Base-by-base conservation (phyloP, 1,140 invertebrate species). In the Coelopa frigida region DNA sequence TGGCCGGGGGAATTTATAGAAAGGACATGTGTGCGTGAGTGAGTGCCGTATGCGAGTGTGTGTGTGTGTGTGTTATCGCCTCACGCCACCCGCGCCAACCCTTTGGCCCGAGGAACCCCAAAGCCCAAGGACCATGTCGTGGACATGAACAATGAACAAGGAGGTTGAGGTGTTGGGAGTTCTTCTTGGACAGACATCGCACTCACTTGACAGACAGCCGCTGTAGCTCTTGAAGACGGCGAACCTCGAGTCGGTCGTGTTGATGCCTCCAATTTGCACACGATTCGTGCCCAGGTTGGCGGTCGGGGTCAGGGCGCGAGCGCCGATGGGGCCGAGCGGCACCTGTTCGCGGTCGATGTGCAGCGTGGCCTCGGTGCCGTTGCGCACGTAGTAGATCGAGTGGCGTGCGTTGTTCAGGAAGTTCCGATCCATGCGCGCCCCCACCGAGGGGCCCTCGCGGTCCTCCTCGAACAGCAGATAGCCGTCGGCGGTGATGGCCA, bases 121-220 rank as follows among this genome's bases (percentile, higher is more conserved):
- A n/a, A n/a, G n/a, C n/a, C n/a, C n/a, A n/a, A n/a, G n/a, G n/a
- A n/a, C n/a, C n/a, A n/a, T n/a, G n/a, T n/a, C n/a, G n/a, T n/a
- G n/a, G n/a, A n/a, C n/a, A n/a, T n/a, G n/a, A n/a, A n/a, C n/a
- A n/a, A n/a, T n/a, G n/a, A n/a, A n/a, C n/a, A n/a, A n/a, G n/a
- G n/a, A n/a, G n/a, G n/a, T n/a, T n/a, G n/a, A n/a, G n/a, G n/a
- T n/a, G n/a, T n/a, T n/a, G n/a, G n/a, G n/a, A n/a, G n/a, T n/a
- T n/a, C n/a, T n/a, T n/a, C n/a, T n/a, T n/a, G n/a, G n/a, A n/a
- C n/a, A n/a, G n/a, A n/a, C n/a, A n/a, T n/a, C n/a, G n/a, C n/a
- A 78, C 79, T 78, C 72, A 93, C 89, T 93, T 51, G 89, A 91
- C 40, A 93, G 72, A 60, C 89, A 94, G 23, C 89, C 89, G 52